Evolutionary conservation across 1,140 invertebrate genomes (phyloP).

Genomic region (Drosophila willistoni): DNA sequence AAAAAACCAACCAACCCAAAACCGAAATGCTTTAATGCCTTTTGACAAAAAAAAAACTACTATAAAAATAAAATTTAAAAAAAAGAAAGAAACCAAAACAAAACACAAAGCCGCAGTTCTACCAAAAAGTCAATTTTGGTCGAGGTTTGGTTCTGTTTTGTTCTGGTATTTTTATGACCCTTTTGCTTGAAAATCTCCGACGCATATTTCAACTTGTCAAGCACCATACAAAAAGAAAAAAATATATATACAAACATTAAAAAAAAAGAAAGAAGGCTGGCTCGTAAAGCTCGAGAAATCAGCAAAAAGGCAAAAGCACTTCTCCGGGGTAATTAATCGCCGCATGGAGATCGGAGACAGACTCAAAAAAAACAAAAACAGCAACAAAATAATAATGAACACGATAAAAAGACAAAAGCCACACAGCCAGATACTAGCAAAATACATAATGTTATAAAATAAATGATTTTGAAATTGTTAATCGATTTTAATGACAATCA

Average conservation of each 20-base stretch:
- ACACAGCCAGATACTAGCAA: slow-evolving; percentile 16
- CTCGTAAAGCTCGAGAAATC: slow-evolving; percentile 75
- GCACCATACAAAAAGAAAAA: slow-evolving; percentile 46
- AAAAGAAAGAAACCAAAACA: slow-evolving; percentile 32
- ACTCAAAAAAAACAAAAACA: slow-evolving; percentile 6
- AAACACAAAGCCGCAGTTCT: slow-evolving; percentile 27
- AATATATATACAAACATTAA: too few species aligned
- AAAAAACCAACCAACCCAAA: slow-evolving; percentile 40
- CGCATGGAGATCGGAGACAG: slow-evolving; percentile 50
- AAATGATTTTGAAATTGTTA: background rate
- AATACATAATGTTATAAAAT: slow-evolving; percentile 21
- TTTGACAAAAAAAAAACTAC: slow-evolving; percentile 43
- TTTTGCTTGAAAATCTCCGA: slow-evolving; percentile 65
- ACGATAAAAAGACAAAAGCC: slow-evolving; percentile 15
- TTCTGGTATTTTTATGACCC: slow-evolving; percentile 74
- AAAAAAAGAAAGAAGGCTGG: slow-evolving; percentile 27
- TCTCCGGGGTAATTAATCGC: slow-evolving; percentile 71
- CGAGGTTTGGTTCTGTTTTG: slow-evolving; percentile 28
- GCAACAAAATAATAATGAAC: slow-evolving; percentile 1
- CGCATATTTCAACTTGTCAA: slow-evolving; percentile 76
- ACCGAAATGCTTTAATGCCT: slow-evolving; percentile 57
- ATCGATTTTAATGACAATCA: background rate
- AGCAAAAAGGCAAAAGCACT: slow-evolving; percentile 58
- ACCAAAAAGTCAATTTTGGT: slow-evolving; percentile 16
- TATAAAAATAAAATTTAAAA: slow-evolving; percentile 41